Percentiles rank a stretch among this genome's conserved stretches.
Evolutionary conservation across 2,113 vertebrate genomes (phyloP).

Genomic region (Rafetus swinhoei): DNA sequence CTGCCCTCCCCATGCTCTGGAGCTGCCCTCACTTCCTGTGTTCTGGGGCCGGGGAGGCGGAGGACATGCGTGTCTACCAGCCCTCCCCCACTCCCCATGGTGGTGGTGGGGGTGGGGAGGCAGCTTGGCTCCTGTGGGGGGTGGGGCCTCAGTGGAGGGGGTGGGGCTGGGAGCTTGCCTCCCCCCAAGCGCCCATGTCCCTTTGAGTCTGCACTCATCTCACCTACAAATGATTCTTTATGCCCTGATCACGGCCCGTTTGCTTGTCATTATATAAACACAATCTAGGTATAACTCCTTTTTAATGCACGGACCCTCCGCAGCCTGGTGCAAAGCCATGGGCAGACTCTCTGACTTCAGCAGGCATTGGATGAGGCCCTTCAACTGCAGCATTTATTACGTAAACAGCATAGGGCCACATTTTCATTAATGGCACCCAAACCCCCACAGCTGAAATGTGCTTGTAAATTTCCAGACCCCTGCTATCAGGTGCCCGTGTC

Average conservation of each 20-base stretch:
- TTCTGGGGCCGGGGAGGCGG: too few relatives aligned
- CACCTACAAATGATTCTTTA: background rate
- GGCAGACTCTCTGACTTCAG: background rate
- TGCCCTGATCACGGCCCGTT: background rate
- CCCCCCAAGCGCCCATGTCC: too few relatives aligned
- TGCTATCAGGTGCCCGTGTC: background rate
- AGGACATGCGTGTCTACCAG: too few relatives aligned
- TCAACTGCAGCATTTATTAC: background rate
- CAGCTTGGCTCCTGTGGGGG: too few relatives aligned
- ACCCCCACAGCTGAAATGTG: background rate
- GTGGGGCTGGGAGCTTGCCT: too few relatives aligned
- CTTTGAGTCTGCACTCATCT: background rate
- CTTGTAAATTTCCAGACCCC: constrained; percentile 18
- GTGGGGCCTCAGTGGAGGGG: too few relatives aligned
- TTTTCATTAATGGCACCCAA: constrained; percentile 11
- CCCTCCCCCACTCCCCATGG: too few relatives aligned
- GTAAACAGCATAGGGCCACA: background rate
- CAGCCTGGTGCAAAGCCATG: background rate
- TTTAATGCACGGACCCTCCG: background rate
- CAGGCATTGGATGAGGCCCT: constrained; percentile 5
- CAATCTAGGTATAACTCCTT: background rate
- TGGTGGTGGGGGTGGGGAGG: too few relatives aligned
- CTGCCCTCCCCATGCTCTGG: too few relatives aligned
- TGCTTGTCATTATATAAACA: background rate
- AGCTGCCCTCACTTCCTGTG: too few relatives aligned